These are phyloP conservation scores for Papilio dardanus DNA, from an alignment of 1,140 invertebrate species.

Conservation along the genomic window DNA sequence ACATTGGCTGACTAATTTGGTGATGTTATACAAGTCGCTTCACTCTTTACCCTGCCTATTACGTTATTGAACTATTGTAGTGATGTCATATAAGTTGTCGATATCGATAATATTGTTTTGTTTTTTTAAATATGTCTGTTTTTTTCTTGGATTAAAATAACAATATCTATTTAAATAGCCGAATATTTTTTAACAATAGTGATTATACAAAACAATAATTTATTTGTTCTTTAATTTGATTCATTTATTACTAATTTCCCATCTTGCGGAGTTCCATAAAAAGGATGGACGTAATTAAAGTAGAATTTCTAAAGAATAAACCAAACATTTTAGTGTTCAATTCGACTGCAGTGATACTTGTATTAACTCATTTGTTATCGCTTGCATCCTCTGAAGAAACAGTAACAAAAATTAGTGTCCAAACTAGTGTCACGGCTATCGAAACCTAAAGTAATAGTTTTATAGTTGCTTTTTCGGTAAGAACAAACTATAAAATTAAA, in stretches of 20 bases:
- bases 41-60: conserved; percentile 80
- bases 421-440: no score
- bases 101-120: conserved; percentile 21
- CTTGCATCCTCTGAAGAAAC: no score
- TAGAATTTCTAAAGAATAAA: not conserved
- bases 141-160: no score
- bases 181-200: no score
- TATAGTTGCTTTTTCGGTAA: no score
- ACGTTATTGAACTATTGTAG: conserved; percentile 71
- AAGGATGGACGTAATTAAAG: not conserved
- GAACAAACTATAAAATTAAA: no score
- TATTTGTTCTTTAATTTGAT: not conserved
- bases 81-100: conserved; percentile 50
- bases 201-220: not conserved
- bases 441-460: no score
- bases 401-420: no score
- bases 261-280: not conserved
- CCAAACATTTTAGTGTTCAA: not conserved
- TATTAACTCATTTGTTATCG: no score
- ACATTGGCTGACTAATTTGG: conserved; percentile 77
- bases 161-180: no score
- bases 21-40: conserved; percentile 79
- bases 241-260: not conserved
- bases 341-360: no score
- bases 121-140: not conserved